Percentiles rank a stretch among this genome's conserved stretches.
phyloP scores from a whole-genome alignment of 2,888 invertebrate genomes.

The Rhagium mordax region DNA sequence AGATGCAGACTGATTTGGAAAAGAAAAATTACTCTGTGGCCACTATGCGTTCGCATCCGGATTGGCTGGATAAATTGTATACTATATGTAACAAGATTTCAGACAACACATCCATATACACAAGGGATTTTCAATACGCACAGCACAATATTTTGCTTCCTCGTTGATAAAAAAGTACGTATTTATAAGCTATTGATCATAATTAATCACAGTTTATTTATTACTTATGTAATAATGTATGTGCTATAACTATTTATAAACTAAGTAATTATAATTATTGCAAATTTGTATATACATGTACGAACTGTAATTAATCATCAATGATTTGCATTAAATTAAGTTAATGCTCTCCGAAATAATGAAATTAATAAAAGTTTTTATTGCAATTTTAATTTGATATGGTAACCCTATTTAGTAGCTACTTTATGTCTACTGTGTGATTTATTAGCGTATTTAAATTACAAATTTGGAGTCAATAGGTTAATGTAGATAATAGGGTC shows the following conservation, averaged over 20 bases:
- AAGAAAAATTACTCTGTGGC: no score
- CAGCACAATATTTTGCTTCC: no score
- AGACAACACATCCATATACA: no score
- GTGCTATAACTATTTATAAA: background rate
- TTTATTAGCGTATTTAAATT: slow-evolving; percentile 15
- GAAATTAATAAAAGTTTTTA: slow-evolving; percentile 14
- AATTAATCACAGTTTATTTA: background rate
- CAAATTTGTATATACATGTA: background rate
- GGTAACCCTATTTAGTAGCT: background rate
- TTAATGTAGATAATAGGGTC: slow-evolving; percentile 11
- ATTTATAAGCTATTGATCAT: no score
- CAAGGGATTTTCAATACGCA: no score
- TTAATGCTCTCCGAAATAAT: slow-evolving; percentile 3
- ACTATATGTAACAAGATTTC: no score
- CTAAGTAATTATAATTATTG: background rate
- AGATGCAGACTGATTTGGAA: no score
- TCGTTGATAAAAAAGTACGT: no score
- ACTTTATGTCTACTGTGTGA: slow-evolving; percentile 1
- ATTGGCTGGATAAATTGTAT: no score
- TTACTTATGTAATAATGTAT: background rate
- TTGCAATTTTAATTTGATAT: slow-evolving; percentile 11
- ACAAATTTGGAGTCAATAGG: slow-evolving; percentile 27
- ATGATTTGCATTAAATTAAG: background rate
- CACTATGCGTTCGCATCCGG: no score
- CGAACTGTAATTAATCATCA: background rate